phyloP scores from a whole-genome alignment of 1,140 invertebrate species.

The Heliconius melpomene region DNA sequence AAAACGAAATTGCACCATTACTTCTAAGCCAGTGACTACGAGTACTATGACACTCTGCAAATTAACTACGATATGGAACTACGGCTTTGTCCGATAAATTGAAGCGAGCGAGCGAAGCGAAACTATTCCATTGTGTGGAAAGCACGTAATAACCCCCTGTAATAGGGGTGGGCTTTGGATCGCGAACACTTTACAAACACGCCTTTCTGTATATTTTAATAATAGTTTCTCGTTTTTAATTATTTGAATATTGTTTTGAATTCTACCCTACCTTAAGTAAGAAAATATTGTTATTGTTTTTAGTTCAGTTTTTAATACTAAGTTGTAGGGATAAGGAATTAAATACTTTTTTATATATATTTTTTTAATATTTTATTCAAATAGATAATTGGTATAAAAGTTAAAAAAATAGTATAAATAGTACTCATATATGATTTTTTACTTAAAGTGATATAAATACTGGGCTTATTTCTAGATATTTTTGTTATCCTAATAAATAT shows the following conservation, averaged over 20 bases:
- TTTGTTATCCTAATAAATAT: too few species aligned
- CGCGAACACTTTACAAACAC: slow-evolving; percentile 17
- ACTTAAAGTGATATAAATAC: too few species aligned
- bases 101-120: slow-evolving; percentile 8
- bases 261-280: slow-evolving; percentile 15
- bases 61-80: slow-evolving; percentile 33
- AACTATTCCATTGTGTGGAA: slow-evolving; percentile 7
- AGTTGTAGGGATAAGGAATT: neutral
- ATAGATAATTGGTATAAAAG: neutral
- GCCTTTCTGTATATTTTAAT: slow-evolving; percentile 32
- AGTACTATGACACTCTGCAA: slow-evolving; percentile 28
- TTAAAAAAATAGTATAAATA: too few species aligned
- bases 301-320: neutral
- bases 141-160: neutral
- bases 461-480: too few species aligned
- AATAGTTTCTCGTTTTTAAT: slow-evolving; percentile 37
- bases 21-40: neutral
- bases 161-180: slow-evolving; percentile 18
- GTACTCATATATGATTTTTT: too few species aligned
- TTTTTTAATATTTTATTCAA: neutral
- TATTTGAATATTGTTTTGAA: slow-evolving; percentile 34
- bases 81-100: slow-evolving; percentile 34
- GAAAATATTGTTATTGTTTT: slow-evolving; percentile 4
- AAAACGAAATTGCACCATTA: neutral
- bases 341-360: neutral